Evolutionary conservation across 1,140 invertebrate species (phyloP).

Genomic region (Nephotettix cincticeps): DNA sequence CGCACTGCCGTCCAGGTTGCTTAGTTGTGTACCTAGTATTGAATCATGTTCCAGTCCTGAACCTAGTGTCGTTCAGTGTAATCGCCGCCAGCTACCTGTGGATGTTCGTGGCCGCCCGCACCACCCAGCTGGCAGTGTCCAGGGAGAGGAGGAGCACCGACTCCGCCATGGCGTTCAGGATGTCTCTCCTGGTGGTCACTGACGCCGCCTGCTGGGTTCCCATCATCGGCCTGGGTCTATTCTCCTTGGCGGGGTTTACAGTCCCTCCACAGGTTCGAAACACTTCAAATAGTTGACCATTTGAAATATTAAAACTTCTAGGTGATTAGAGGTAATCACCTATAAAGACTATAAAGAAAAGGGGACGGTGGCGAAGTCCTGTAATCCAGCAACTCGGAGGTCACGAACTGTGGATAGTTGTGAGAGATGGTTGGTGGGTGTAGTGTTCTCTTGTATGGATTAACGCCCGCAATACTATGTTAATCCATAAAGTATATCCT

Average conservation of each 20-base stretch:
- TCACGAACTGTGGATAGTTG: no score
- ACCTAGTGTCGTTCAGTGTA: slow-evolving; percentile 54
- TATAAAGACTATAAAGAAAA: no score
- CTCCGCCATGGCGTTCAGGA: slow-evolving; percentile 54
- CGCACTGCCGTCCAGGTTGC: no score
- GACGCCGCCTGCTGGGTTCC: slow-evolving; percentile 60
- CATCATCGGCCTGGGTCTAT: slow-evolving; percentile 53
- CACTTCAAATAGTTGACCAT: background rate
- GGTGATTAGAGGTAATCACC: no score
- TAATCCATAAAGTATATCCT: no score
- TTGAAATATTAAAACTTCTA: no score
- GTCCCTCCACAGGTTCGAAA: slow-evolving; percentile 50
- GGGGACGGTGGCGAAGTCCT: no score
- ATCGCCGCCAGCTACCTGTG: slow-evolving; percentile 57
- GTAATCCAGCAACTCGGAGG: no score
- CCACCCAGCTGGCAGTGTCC: slow-evolving; percentile 50
- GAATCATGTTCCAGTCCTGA: slow-evolving; percentile 42
- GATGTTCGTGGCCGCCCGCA: slow-evolving; percentile 57
- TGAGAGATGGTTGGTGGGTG: no score
- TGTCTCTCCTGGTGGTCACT: slow-evolving; percentile 57
- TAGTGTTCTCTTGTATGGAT: no score
- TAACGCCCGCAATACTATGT: no score
- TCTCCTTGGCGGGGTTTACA: slow-evolving; percentile 51
- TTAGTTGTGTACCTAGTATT: no score
- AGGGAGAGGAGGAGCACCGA: slow-evolving; percentile 45